phyloP scores from a whole-genome alignment of 2,888 invertebrate species.

The Formica aserva region DNA sequence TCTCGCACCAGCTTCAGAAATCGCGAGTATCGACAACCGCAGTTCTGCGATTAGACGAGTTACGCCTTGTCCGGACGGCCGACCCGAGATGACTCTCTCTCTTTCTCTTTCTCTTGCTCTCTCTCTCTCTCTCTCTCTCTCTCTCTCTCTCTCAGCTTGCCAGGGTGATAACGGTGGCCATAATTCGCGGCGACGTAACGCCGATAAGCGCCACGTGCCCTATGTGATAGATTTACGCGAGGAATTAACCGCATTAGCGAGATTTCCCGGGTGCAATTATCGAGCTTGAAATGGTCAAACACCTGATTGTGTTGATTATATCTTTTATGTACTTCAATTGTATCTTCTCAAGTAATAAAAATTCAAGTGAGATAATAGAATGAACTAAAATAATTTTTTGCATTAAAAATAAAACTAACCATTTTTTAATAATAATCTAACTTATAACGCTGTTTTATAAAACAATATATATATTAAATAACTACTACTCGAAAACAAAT shows the following conservation, averaged over 20 bases:
- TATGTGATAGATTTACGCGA: constrained; percentile 50
- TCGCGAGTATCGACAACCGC: constrained; percentile 48
- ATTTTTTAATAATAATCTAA: background rate
- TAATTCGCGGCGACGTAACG: constrained; percentile 51
- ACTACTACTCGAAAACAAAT: too few relatives aligned
- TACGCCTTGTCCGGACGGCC: constrained; percentile 2
- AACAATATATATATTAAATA: background rate
- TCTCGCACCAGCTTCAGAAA: constrained; percentile 51
- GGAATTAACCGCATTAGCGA: constrained; percentile 53
- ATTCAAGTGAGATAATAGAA: background rate
- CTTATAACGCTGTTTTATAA: background rate
- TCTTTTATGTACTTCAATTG: constrained; percentile 12
- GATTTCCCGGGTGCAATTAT: constrained; percentile 49
- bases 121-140: constrained; percentile 14
- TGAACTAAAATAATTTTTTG: background rate
- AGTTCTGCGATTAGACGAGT: constrained; percentile 32
- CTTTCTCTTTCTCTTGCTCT: constrained; percentile 16
- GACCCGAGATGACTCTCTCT: constrained; percentile 13
- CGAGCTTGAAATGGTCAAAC: constrained; percentile 44
- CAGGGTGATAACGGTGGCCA: constrained; percentile 42
- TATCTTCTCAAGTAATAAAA: background rate
- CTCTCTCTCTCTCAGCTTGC: constrained; percentile 18
- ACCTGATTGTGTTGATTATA: constrained; percentile 32
- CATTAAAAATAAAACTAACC: background rate
- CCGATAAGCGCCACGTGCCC: constrained; percentile 54